phyloP scores from a whole-genome alignment of 2,888 invertebrate species.

The Scaptomyza flava region DNA sequence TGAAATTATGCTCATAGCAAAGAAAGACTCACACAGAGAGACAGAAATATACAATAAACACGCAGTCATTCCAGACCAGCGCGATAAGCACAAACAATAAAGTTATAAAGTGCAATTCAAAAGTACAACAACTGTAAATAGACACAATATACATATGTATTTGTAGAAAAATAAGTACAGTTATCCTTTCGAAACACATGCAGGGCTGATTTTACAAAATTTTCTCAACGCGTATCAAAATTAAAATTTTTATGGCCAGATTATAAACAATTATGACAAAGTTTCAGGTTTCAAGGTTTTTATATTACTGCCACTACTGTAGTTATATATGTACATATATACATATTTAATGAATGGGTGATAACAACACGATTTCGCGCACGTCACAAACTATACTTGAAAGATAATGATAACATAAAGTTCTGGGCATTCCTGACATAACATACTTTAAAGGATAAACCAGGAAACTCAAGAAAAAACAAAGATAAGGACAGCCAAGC shows the following conservation, averaged over 20 bases:
- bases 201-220: no score
- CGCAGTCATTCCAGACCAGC: constrained; percentile 12
- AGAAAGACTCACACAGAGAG: constrained; percentile 1
- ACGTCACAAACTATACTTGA: constrained; percentile 30
- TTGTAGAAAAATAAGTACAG: neutral
- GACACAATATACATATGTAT: constrained; percentile 14
- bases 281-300: constrained; percentile 1
- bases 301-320: neutral
- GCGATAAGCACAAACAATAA: constrained; percentile 52
- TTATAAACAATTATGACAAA: neutral
- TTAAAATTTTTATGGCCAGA: neutral
- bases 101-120: constrained; percentile 65
- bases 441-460: neutral
- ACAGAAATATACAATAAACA: neutral
- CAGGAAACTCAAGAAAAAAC: neutral
- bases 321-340: constrained; percentile 15
- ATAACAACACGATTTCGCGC: constrained; percentile 35
- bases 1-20: constrained; percentile 19
- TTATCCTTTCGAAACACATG: neutral
- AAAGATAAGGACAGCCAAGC: constrained; percentile 4
- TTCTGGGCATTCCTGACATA: constrained; percentile 20
- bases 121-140: constrained; percentile 43
- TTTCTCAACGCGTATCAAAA: neutral
- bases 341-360: constrained; percentile 10
- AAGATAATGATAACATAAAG: constrained; percentile 36